A percentile compares a stretch with the other conserved stretches of the same genome.
Evolutionary conservation across 2,797 vertebrate species (phyloP).

Genomic region (Centropyge bicolor): DNA sequence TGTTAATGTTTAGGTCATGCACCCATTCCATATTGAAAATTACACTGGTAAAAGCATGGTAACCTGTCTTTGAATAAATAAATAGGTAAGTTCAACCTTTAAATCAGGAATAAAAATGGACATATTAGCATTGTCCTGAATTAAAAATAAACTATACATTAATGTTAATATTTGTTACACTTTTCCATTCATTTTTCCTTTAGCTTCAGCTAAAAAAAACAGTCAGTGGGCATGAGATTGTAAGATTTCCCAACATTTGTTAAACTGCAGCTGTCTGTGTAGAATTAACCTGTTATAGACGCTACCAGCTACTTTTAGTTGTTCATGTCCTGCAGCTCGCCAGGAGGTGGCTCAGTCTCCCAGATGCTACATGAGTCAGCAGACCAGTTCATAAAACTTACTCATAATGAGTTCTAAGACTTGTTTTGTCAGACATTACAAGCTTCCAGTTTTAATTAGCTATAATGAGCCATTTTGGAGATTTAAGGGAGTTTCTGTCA

Average conservation of each 20-base stretch:
- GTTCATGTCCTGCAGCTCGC: conserved; percentile 1
- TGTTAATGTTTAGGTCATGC: neutral
- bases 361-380: conserved; percentile 11
- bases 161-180: neutral
- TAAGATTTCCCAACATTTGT: neutral
- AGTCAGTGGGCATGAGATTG: neutral
- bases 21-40: neutral
- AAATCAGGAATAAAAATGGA: neutral
- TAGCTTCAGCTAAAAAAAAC: neutral
- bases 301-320: conserved; percentile 21
- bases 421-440: conserved; percentile 5
- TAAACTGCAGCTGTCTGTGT: neutral
- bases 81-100: conserved; percentile 1
- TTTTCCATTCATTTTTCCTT: neutral
- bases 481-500: neutral
- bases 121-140: neutral
- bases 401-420: conserved; percentile 4
- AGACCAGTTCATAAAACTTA: conserved; percentile 15
- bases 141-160: neutral
- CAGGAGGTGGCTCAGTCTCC: too few species aligned
- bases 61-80: neutral
- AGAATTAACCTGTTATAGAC: too few species aligned
- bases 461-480: conserved; percentile 10
- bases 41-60: neutral
- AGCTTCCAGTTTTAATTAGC: conserved; percentile 3